A percentile compares a stretch with the other conserved stretches of the same genome.
Conservation (phyloP, 2,113 vertebrate genomes). For the Lagopus muta region DNA sequence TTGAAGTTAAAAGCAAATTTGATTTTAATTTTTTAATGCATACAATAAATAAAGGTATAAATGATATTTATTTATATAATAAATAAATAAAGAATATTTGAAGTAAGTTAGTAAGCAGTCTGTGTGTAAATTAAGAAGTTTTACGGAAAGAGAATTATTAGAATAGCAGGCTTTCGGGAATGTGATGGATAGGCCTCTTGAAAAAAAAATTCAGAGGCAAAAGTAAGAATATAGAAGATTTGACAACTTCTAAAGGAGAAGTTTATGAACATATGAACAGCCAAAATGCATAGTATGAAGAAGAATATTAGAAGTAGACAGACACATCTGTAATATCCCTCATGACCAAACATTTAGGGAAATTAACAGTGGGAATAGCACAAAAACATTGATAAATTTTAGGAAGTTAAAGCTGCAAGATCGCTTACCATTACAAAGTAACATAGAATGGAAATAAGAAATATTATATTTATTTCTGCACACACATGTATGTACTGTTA, state of each 20-base stretch:
- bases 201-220: neutral
- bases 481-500: neutral
- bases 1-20: neutral
- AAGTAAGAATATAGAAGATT: neutral
- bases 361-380: rapidly evolving
- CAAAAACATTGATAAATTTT: neutral
- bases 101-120: neutral
- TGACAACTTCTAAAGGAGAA: neutral
- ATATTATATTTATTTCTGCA: neutral
- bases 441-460: neutral
- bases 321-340: neutral
- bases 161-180: neutral
- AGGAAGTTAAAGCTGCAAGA: neutral
- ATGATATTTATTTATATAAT: too few relatives aligned
- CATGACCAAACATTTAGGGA: neutral
- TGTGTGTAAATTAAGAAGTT: neutral
- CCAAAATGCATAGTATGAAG: neutral
- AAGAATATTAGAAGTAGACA: neutral
- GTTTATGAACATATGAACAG: neutral
- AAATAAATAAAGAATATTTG: neutral
- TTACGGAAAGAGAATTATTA: neutral
- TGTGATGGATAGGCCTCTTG: neutral
- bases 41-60: neutral
- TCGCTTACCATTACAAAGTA: neutral
- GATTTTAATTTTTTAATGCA: neutral